Evolutionary conservation across 1,140 invertebrate genomes (phyloP).

Genomic region (Microplitis mediator): DNA sequence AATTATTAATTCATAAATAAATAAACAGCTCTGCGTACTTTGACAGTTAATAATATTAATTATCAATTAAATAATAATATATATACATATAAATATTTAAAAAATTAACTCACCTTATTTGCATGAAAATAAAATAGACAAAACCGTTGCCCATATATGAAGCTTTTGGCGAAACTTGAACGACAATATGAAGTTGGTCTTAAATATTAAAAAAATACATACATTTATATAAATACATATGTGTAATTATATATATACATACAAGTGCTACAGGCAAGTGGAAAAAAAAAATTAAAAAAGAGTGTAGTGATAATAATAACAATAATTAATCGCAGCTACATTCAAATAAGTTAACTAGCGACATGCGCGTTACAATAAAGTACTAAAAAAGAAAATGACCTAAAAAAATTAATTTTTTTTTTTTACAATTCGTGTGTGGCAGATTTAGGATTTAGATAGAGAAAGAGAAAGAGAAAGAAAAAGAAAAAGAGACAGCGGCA

Average conservation of each 20-base stretch:
- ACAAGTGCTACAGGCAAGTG: too few relatives aligned
- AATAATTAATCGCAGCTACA: neutral
- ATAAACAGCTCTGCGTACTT: neutral
- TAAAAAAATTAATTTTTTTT: conserved; percentile 27
- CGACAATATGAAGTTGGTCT: conserved; percentile 18
- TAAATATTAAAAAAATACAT: conserved; percentile 10
- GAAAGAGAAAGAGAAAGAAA: conserved; percentile 56
- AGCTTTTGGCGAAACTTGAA: conserved; percentile 51
- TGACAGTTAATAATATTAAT: neutral
- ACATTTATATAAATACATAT: neutral
- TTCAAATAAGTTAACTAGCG: conserved; percentile 1
- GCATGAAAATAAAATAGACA: conserved; percentile 35
- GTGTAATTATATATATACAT: neutral
- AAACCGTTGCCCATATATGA: conserved; percentile 56
- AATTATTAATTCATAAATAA: conserved; percentile 15
- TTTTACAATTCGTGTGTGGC: conserved; percentile 67
- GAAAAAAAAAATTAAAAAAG: neutral
- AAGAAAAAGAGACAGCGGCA: conserved; percentile 46
- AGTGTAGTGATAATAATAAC: neutral
- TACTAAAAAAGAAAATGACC: too few relatives aligned
- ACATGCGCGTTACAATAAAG: neutral
- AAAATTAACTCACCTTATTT: conserved; percentile 34
- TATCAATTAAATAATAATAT: conserved; percentile 1
- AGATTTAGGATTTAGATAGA: conserved; percentile 63
- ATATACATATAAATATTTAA: conserved; percentile 22